Evolutionary conservation across 2,113 vertebrate species (phyloP).

Genomic region (Procavia capensis): DNA sequence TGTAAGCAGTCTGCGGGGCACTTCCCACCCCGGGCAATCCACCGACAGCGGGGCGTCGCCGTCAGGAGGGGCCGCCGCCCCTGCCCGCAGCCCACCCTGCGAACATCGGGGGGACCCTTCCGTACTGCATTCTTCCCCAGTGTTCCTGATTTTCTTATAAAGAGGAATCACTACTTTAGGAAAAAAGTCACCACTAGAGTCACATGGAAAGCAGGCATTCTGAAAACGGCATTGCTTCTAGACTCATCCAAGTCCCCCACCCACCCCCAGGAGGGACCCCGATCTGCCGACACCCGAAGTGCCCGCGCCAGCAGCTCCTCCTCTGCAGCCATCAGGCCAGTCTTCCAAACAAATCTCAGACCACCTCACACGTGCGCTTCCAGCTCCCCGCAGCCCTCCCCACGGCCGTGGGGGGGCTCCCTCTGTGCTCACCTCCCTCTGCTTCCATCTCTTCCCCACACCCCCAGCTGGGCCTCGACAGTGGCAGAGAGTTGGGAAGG

Average conservation of each 20-base stretch:
- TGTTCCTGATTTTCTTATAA: constrained; percentile 1
- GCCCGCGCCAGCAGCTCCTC: constrained; percentile 14
- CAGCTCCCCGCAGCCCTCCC: too few species aligned
- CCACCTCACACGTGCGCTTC: constrained; percentile 54
- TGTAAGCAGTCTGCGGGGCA: background rate
- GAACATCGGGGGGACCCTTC: background rate
- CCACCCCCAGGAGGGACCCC: background rate
- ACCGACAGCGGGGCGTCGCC: too few species aligned
- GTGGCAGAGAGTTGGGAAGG: constrained; percentile 49
- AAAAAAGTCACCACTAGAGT: background rate
- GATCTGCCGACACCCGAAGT: background rate
- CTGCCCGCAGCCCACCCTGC: too few species aligned
- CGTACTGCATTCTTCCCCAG: background rate
- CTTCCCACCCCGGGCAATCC: background rate
- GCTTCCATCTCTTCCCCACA: background rate
- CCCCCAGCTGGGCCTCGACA: constrained; percentile 57
- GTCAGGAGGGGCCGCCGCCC: too few species aligned
- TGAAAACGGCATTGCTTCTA: constrained; percentile 56
- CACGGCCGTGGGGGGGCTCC: background rate
- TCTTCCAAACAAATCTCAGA: constrained; percentile 54
- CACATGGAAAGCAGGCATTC: constrained; percentile 8
- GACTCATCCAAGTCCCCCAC: constrained; percentile 43
- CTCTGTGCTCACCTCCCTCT: background rate
- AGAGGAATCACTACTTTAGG: background rate
- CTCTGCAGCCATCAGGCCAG: background rate